Conservation (phyloP, 2,888 invertebrate genomes). For the Dinocampus coccinellae region DNA sequence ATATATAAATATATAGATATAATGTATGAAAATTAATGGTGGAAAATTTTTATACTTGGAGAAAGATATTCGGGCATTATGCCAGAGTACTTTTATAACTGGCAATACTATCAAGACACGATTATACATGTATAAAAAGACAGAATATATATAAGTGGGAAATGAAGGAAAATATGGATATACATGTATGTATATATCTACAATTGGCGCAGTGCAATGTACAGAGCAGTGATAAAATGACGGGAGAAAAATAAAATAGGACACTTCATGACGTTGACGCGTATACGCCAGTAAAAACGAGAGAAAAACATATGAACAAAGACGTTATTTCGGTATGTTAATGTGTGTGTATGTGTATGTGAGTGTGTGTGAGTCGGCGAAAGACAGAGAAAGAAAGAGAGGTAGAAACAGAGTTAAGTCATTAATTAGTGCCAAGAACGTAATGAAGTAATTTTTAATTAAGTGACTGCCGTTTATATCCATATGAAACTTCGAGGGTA, state of each 20-base stretch:
- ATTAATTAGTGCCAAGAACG: conserved; percentile 78
- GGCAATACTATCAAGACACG: background rate
- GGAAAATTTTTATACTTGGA: background rate
- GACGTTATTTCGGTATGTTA: too few species aligned
- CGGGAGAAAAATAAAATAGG: background rate
- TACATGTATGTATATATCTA: background rate
- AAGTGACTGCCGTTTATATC: conserved; percentile 71
- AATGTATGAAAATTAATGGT: background rate
- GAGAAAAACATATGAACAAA: background rate
- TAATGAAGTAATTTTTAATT: conserved; percentile 79
- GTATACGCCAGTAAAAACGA: background rate
- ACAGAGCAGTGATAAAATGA: background rate
- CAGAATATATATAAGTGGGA: background rate
- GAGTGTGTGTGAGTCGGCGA: too few species aligned
- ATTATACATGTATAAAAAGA: background rate
- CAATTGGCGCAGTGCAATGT: background rate
- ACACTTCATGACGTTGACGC: background rate
- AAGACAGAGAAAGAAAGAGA: conserved; percentile 1
- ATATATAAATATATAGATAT: background rate
- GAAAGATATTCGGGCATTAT: background rate
- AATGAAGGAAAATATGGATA: background rate
- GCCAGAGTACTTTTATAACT: background rate
- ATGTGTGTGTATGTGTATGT: too few species aligned
- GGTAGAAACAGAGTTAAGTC: conserved; percentile 53
- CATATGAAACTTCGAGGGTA: conserved; percentile 43